Evolutionary conservation across 1,140 invertebrate genomes (phyloP).

Genomic region (Campoletis sonorensis): DNA sequence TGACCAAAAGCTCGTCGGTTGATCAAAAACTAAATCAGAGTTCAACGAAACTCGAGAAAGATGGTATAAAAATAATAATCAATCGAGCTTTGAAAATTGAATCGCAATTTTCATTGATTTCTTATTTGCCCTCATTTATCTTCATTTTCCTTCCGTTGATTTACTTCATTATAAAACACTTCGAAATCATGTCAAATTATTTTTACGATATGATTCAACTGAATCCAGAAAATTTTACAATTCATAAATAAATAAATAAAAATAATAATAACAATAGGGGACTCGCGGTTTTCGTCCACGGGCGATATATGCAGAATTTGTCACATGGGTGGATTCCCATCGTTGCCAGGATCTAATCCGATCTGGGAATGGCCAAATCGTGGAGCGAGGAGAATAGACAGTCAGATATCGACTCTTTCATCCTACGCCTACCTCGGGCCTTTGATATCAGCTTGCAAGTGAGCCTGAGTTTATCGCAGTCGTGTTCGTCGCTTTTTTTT

Average conservation of each 20-base stretch:
- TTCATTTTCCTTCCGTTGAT: no score
- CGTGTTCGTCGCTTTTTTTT: no score
- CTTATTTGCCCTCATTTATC: neutral
- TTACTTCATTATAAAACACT: no score
- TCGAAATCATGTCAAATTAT: no score
- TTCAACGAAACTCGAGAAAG: conserved; percentile 30
- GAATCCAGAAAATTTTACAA: no score
- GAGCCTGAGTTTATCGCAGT: conserved; percentile 33
- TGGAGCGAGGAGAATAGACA: conserved; percentile 47
- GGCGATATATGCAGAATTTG: conserved; percentile 73
- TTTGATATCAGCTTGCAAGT: conserved; percentile 73
- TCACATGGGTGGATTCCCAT: conserved; percentile 68
- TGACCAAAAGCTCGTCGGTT: neutral
- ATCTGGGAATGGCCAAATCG: conserved; percentile 53
- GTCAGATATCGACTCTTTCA: conserved; percentile 56
- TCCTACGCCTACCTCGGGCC: conserved; percentile 63
- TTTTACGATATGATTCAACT: no score
- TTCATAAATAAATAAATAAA: neutral
- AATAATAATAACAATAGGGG: conserved; percentile 18
- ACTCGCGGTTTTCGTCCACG: conserved; percentile 40
- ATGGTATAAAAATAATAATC: conserved; percentile 19
- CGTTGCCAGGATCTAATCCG: conserved; percentile 50
- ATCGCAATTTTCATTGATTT: neutral
- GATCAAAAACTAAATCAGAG: neutral
- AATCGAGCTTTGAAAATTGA: neutral